Evolutionary conservation across 2,888 invertebrate species (phyloP), one percentile per base, ranked within the genome.

Genomic region (Plagodis pulveraria): DNA sequence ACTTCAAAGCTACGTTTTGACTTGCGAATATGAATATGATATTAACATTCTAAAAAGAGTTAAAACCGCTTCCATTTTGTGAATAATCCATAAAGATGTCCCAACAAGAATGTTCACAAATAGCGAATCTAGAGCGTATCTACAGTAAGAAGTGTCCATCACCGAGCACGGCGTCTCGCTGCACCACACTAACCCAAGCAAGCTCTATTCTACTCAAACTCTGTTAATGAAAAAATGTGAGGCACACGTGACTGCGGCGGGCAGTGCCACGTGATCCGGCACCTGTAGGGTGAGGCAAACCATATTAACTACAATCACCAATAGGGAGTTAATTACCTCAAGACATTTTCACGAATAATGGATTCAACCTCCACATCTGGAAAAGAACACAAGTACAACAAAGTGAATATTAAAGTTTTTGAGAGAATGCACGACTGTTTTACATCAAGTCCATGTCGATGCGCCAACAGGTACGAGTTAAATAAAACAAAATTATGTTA

Each of bases 311-410:
- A 90, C 91, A 84, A 85, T 86, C 91, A 90, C 91, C 91, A 90
- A 87, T 90, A 91, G 88, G 81, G 87, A 91, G 90, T 91, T 91
- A 92, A 91, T 92, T 92, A 92, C 92, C 92, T 92, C 92, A 90
- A 90, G 83, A 91, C 86, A 91, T 89, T 91, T 86, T 91, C 91
- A 88, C 91, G 91, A 91, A 91, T 90, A 87, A 91, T 88, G 86
- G 89, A 90, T 88, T 91, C 90, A 91, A 91, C 87, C 91, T 89
- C 92, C 91, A 91, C 81, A 92, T 91, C 92, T 92, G 92, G 84
- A 91, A 92, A 92, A 92, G 91, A 91, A 91, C 91, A 91, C 92
- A 92, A 92, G 91, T 92, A 92, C 92, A 92, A 92, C 91, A 91
- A 91, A 87, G 88, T 91, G 87, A 92, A 91, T 91, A 91, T 50